Conservation (phyloP, 2,797 vertebrate species). For the Synaphobranchus kaupii region DNA sequence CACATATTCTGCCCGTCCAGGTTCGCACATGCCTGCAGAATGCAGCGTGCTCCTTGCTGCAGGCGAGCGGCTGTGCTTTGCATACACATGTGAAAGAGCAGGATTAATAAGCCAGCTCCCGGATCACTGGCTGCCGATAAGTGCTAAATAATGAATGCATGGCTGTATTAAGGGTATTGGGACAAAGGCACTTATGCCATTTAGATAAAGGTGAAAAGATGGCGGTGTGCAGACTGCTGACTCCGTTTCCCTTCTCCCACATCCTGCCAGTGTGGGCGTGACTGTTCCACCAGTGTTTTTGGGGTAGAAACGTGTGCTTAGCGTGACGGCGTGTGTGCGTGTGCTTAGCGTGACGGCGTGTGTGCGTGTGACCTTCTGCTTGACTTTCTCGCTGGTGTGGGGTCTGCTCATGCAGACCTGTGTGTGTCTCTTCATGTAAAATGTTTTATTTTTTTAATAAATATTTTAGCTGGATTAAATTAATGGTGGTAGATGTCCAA, state of each 20-base stretch:
- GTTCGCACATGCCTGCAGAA: neutral
- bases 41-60: neutral
- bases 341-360: neutral
- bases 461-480: neutral
- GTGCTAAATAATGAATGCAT: constrained; percentile 69
- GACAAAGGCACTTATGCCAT: constrained; percentile 35
- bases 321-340: neutral
- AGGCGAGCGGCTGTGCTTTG: neutral
- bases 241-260: neutral
- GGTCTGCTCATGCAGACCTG: neutral
- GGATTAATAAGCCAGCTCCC: neutral
- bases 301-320: neutral
- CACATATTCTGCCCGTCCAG: neutral
- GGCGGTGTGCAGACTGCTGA: neutral
- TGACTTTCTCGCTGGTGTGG: neutral
- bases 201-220: neutral
- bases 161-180: constrained; percentile 47
- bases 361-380: neutral
- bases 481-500: neutral
- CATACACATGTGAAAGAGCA: neutral
- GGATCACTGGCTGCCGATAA: neutral
- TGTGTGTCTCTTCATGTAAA: neutral
- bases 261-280: neutral
- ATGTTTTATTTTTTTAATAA: neutral
- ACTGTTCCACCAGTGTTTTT: neutral